Evolutionary conservation across 2,888 invertebrate species (phyloP).

Genomic region (Xylota segnis): DNA sequence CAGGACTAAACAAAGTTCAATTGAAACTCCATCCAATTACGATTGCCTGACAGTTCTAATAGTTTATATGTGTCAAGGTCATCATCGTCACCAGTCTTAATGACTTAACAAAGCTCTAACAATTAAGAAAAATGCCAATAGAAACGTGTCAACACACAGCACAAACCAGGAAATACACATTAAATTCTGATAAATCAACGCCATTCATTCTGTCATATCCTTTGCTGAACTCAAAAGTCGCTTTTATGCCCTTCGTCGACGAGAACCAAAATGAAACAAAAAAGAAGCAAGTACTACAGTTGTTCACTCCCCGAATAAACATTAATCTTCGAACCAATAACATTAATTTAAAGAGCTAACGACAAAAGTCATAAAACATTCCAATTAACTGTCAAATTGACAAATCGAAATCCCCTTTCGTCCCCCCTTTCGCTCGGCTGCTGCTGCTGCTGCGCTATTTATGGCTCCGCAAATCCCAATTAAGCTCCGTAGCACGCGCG

Average conservation of each 20-base stretch:
- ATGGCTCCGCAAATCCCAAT: slow-evolving; percentile 58
- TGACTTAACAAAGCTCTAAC: no score
- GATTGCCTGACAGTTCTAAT: no score
- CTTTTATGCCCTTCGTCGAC: not conserved
- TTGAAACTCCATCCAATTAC: no score
- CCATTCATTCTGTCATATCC: not conserved
- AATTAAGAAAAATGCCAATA: no score
- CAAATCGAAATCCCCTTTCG: slow-evolving; percentile 67
- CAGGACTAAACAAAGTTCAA: no score
- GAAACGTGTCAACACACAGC: slow-evolving; percentile 23
- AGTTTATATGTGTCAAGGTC: no score
- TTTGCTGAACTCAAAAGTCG: not conserved
- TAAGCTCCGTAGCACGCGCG: slow-evolving; percentile 51
- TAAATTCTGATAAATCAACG: slow-evolving; percentile 33
- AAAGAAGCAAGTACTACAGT: not conserved
- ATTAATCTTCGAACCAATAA: slow-evolving; percentile 69
- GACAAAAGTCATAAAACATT: slow-evolving; percentile 72
- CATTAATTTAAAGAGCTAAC: slow-evolving; percentile 70
- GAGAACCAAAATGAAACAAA: not conserved
- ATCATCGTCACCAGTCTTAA: no score
- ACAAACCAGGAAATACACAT: slow-evolving; percentile 29
- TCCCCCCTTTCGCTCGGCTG: no score
- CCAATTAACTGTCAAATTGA: slow-evolving; percentile 76
- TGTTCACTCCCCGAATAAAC: slow-evolving; percentile 14
- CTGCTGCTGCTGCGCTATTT: slow-evolving; percentile 44